A percentile compares a stretch with the other conserved stretches of the same genome.
These are phyloP conservation scores for Eulemur macaco DNA, from an alignment of 2,113 vertebrate species.

Conservation along the genomic window DNA sequence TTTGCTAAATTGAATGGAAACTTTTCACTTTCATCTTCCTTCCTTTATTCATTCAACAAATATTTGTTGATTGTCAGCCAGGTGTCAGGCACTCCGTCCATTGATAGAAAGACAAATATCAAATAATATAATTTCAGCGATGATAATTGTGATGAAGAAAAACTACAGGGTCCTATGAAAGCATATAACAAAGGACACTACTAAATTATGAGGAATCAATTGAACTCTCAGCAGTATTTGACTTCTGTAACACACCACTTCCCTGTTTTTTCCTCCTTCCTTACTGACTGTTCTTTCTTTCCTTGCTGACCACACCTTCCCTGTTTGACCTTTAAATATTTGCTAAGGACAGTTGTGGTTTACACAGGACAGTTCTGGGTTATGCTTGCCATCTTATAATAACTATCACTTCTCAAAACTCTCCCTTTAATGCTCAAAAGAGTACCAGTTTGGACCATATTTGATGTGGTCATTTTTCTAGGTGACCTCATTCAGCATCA, in stretches of 20 bases:
- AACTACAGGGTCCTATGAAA: not conserved
- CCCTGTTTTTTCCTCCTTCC: not conserved
- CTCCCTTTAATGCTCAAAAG: not conserved
- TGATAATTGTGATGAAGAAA: not conserved
- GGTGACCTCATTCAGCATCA: not conserved
- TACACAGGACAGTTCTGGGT: not conserved
- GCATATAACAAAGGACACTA: not conserved
- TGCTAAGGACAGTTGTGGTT: not conserved
- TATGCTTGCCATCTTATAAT: not conserved
- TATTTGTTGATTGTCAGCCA: not conserved
- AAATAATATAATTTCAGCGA: not conserved
- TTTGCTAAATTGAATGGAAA: not conserved
- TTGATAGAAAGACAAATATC: not conserved
- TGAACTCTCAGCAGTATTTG: not conserved
- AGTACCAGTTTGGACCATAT: not conserved
- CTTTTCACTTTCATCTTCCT: not conserved
- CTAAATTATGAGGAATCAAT: not conserved
- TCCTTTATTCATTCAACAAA: not conserved
- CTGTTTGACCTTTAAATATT: constrained; percentile 31
- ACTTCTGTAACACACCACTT: not conserved
- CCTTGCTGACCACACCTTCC: not conserved
- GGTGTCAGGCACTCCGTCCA: not conserved
- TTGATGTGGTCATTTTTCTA: not conserved
- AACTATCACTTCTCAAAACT: not conserved
- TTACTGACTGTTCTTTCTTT: not conserved